Evolutionary conservation across 1,140 invertebrate species (phyloP).

Genomic region (Meteorus sp.): DNA sequence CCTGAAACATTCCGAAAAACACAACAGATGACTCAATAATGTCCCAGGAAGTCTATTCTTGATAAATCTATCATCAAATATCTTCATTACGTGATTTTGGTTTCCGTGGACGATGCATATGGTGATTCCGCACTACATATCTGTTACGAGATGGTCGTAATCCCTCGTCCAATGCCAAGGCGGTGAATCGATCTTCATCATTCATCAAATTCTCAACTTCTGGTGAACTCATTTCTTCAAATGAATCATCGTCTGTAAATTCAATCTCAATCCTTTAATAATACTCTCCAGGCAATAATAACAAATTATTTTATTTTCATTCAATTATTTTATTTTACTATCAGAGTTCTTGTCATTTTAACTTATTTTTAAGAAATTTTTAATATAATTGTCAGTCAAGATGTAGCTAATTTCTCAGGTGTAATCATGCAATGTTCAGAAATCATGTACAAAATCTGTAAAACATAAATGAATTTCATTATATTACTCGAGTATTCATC

Average conservation of each 20-base stretch:
- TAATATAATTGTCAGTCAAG: slow-evolving; percentile 5
- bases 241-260: slow-evolving; percentile 3
- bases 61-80: not conserved
- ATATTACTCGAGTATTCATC: no score
- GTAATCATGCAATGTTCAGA: not conserved
- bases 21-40: no score
- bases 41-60: no score
- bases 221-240: not conserved
- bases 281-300: not conserved
- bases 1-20: no score
- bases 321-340: not conserved
- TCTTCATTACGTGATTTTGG: not conserved
- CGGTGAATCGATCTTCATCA: not conserved
- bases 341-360: not conserved
- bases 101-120: not conserved
- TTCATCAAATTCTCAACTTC: not conserved
- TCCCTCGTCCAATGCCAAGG: not conserved
- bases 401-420: not conserved
- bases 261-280: not conserved
- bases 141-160: not conserved
- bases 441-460: not conserved
- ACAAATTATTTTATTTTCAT: not conserved
- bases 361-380: not conserved
- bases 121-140: no score
- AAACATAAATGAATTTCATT: not conserved